Base-by-base conservation (phyloP, 2,888 invertebrate species). In the Dolichomitus sp. region DNA sequence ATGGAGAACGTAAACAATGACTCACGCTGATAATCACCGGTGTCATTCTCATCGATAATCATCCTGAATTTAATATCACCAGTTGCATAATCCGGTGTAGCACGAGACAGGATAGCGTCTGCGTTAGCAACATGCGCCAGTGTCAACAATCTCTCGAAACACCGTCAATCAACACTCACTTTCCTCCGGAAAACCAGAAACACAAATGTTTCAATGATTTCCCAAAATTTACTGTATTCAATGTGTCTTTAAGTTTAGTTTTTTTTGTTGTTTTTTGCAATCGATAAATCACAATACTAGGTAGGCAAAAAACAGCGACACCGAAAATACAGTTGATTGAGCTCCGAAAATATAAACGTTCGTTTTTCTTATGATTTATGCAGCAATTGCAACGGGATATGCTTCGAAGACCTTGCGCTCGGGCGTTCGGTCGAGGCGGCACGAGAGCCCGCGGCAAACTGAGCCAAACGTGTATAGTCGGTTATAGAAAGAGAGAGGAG, bases 41-140 rank as follows among this genome's bases (percentile, higher is more conserved):
- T 85, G 17, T 88, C 87, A 57, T 86, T 86, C 42, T 85, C 88
- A 86, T 88, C 84, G 83, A 91, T 88, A 88, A 89, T 90, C 89
- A 91, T 89, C 86, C 69, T 89, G 87, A 82, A 52, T 69, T 48
- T 19, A 45, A 65, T 66, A 42, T 65, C 73, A 48, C 30, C 63
- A 69, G 78, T 86, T 80, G 81, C 83, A 86, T 85, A 69, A 80
- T 85, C 74, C 59, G 61, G 42, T 37, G 45, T 66, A 50, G 17
- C 52, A 57, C 59, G 45, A 66, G 77, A 54, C 37, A 63, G 61
- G 17, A 42, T 70, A 14, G 19, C 42, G 52, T 48, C n/a, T 57
- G 9, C 40, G 40, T 70, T 65, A 54, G 68, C 48, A 63, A 57
- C 48, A 52, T 50, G 17, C 74, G 69, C 77, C 81, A 78, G 74